Percentiles rank a stretch among this genome's conserved stretches.
Evolutionary conservation across 2,797 vertebrate species (phyloP).

Genomic region (Oceanodroma leucorhoa): DNA sequence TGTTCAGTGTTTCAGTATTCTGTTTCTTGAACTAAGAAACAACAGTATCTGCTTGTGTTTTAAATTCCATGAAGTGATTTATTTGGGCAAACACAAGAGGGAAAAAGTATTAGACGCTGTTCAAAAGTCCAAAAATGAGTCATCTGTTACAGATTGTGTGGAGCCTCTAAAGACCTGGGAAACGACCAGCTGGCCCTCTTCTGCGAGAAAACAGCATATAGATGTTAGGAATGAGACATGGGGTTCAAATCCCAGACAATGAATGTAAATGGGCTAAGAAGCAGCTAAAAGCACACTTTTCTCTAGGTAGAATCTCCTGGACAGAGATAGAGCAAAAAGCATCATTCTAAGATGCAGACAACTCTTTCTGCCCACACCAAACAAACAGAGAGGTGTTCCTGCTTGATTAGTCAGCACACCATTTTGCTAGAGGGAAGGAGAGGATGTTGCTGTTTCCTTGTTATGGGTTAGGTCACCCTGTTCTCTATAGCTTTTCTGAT

Average conservation of each 20-base stretch:
- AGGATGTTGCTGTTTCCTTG: not conserved
- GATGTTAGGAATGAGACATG: not conserved
- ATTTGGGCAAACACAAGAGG: not conserved
- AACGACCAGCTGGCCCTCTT: not conserved
- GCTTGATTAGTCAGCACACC: not conserved
- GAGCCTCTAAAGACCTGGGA: not conserved
- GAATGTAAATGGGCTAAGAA: not conserved
- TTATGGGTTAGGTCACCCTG: not conserved
- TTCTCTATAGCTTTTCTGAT: not conserved
- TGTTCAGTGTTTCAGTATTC: not conserved
- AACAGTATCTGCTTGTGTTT: not conserved
- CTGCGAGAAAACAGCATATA: not conserved
- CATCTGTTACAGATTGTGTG: not conserved
- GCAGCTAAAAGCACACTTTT: not conserved
- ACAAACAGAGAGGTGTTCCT: fast-evolving
- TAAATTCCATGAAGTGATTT: not conserved
- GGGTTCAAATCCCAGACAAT: not conserved
- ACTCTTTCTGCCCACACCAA: fast-evolving
- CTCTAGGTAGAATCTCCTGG: not conserved
- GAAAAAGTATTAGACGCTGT: not conserved
- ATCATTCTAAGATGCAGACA: not conserved
- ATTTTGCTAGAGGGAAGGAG: not conserved
- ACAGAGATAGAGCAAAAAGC: not conserved
- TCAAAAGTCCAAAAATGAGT: not conserved
- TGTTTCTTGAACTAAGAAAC: not conserved